phyloP scores from a whole-genome alignment of 2,888 invertebrate genomes.

The Pseudoips prasinana region DNA sequence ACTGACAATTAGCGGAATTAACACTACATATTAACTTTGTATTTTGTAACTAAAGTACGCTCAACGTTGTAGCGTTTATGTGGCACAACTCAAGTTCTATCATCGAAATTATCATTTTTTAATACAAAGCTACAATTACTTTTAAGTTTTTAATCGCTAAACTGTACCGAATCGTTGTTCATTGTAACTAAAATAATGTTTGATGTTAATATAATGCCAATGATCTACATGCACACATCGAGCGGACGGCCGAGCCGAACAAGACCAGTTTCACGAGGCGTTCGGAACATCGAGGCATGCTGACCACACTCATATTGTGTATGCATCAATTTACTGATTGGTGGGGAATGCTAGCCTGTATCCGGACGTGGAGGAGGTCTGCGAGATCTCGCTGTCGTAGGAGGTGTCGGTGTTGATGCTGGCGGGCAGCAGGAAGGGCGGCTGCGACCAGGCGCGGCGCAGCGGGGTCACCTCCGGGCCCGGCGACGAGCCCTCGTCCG shows the following conservation, averaged over 20 bases:
- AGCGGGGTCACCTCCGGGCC: constrained; percentile 55
- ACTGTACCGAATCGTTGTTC: no score
- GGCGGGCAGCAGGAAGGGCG: constrained; percentile 51
- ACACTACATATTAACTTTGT: no score
- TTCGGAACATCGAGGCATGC: constrained; percentile 28
- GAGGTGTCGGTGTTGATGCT: constrained; percentile 84
- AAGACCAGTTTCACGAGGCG: constrained; percentile 25
- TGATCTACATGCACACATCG: constrained; percentile 18
- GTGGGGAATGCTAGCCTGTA: constrained; percentile 83
- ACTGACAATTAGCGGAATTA: no score
- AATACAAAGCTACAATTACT: no score
- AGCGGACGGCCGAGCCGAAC: constrained; percentile 14
- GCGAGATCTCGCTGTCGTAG: constrained; percentile 91
- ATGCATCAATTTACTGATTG: constrained; percentile 37
- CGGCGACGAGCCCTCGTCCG: constrained; percentile 67
- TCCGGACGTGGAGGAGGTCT: constrained; percentile 93
- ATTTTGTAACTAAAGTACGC: no score
- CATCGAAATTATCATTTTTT: no score
- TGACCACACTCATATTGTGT: constrained; percentile 25
- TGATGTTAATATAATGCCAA: no score
- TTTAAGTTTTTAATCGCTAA: no score
- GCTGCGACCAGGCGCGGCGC: constrained; percentile 68
- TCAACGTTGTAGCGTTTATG: no score
- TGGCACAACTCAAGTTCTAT: no score
- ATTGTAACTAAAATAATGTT: no score